Evolutionary conservation across 2,888 invertebrate species (phyloP).

Genomic region (Poecilobothrus nobilitatus): DNA sequence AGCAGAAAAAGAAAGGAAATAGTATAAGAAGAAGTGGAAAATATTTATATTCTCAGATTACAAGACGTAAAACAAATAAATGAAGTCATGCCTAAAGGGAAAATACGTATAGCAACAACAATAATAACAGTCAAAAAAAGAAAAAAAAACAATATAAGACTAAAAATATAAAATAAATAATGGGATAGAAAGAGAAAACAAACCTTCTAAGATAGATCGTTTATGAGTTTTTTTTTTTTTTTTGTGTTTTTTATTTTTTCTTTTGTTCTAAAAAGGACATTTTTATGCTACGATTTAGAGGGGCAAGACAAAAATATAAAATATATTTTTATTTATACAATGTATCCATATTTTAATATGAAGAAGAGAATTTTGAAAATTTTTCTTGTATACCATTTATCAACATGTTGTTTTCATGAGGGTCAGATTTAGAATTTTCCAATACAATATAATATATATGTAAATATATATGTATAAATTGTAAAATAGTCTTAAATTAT

Average conservation of each 20-base stretch:
- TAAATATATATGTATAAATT: too few relatives aligned
- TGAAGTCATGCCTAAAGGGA: background rate
- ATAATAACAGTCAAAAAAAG: background rate
- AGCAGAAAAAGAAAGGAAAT: background rate
- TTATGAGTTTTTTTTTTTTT: background rate
- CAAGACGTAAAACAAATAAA: background rate
- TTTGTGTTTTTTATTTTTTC: background rate
- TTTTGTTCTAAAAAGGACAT: background rate
- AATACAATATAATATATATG: too few relatives aligned
- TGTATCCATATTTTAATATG: too few relatives aligned
- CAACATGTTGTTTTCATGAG: slow-evolving; percentile 1
- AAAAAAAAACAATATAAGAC: background rate
- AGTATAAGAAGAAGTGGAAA: background rate
- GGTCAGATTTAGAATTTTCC: background rate
- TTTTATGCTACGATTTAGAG: background rate
- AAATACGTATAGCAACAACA: background rate
- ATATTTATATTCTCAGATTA: slow-evolving; percentile 3
- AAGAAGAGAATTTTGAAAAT: too few relatives aligned
- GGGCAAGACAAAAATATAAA: background rate
- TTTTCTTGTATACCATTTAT: background rate
- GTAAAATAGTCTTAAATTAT: too few relatives aligned
- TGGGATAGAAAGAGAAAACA: too few relatives aligned
- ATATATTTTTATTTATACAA: too few relatives aligned
- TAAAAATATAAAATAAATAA: background rate
- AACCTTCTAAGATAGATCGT: background rate